Conservation (phyloP, 30 jellyfish, hydroid and myxozoan genomes). For the Turritopsis dohrnii region DNA sequence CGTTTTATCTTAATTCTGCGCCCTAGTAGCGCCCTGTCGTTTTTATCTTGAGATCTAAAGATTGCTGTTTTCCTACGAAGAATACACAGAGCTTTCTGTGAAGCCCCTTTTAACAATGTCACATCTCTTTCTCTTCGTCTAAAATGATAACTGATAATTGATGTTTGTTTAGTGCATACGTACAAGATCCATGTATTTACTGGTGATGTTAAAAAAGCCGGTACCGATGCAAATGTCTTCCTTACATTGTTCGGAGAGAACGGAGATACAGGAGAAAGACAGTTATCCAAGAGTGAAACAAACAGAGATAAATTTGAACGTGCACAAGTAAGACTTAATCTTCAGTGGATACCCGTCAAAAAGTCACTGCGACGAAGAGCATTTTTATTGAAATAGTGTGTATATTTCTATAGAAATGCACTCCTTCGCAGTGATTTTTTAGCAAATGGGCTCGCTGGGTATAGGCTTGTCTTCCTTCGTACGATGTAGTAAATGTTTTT, state of each 20-base stretch:
- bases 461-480: not conserved
- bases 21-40: too few relatives aligned
- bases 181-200: conserved; percentile 85
- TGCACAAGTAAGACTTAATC: not conserved
- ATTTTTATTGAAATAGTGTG: too few relatives aligned
- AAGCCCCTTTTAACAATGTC: too few relatives aligned
- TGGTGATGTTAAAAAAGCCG: conserved; percentile 85
- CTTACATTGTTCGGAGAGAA: conserved; percentile 86
- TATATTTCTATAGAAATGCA: too few relatives aligned
- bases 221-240: conserved; percentile 97
- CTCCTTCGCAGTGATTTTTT: too few relatives aligned
- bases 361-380: conserved; percentile 74
- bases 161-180: conserved; percentile 92
- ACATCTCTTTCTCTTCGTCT: too few relatives aligned
- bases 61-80: too few relatives aligned
- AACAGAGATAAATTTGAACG: conserved; percentile 84
- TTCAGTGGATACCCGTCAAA: conserved; percentile 59
- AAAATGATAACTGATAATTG: too few relatives aligned
- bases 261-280: conserved; percentile 98
- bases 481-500: too few relatives aligned
- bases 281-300: conserved; percentile 74
- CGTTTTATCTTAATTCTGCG: not conserved
- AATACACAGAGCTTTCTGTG: too few relatives aligned
- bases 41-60: too few relatives aligned
- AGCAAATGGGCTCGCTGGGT: not conserved